phyloP scores from a whole-genome alignment of 2,797 vertebrate genomes.

The Halcyon smyrnensis region DNA sequence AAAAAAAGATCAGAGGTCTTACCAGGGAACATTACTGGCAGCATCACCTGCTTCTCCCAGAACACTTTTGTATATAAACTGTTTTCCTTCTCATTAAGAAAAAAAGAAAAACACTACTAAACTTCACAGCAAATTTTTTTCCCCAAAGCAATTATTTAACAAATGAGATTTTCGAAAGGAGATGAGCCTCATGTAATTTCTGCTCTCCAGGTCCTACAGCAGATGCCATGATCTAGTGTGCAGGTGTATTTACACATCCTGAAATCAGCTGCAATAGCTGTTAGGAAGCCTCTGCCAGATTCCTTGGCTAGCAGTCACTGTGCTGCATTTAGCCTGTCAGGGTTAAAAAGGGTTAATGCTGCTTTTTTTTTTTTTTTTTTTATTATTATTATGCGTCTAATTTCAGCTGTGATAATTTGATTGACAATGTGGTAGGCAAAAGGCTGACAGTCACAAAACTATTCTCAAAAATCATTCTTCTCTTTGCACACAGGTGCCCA shows the following conservation, averaged over 20 bases:
- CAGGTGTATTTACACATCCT: not conserved
- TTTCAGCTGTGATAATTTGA: constrained; percentile 29
- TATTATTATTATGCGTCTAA: not conserved
- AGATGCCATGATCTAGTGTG: not conserved
- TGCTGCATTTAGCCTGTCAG: not conserved
- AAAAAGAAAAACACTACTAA: not conserved
- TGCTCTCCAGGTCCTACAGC: not conserved
- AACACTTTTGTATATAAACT: not conserved
- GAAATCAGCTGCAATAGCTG: not conserved
- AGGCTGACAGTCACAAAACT: constrained; percentile 33
- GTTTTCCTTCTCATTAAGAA: not conserved
- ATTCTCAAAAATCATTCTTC: constrained; percentile 53
- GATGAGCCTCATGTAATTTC: not conserved
- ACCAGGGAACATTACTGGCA: not conserved
- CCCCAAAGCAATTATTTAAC: not conserved
- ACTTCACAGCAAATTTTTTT: not conserved
- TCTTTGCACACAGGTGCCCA: constrained; percentile 20
- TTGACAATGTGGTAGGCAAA: constrained; percentile 42
- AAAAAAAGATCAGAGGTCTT: not conserved
- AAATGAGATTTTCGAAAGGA: not conserved
- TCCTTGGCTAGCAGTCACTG: not conserved
- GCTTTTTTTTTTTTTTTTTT: not conserved
- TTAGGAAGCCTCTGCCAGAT: not conserved
- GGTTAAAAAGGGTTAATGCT: not conserved
- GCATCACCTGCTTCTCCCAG: not conserved